These are phyloP conservation scores for Sesamia inferens DNA, from an alignment of 2,888 invertebrate genomes.

Conservation along the genomic window DNA sequence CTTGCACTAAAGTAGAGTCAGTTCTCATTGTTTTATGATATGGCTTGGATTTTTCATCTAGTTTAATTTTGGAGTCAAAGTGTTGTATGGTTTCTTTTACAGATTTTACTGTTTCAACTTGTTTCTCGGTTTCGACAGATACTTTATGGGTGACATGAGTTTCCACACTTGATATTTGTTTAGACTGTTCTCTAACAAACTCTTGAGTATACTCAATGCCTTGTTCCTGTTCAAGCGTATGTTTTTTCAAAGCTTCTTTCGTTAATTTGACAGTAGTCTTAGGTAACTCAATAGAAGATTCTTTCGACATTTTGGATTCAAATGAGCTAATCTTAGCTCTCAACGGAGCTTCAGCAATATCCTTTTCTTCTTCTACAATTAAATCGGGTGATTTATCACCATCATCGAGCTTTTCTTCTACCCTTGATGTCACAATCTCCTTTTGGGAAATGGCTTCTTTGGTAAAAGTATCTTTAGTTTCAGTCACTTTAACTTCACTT, in stretches of 20 bases:
- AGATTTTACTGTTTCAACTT: constrained; percentile 80
- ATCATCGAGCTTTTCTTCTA: constrained; percentile 89
- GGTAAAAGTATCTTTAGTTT: constrained; percentile 78
- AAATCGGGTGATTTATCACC: constrained; percentile 86
- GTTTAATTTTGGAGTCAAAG: constrained; percentile 83
- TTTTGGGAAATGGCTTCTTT: constrained; percentile 86
- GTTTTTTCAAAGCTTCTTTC: constrained; percentile 88
- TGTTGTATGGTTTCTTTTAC: constrained; percentile 87
- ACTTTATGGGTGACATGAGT: constrained; percentile 76
- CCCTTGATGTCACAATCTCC: constrained; percentile 86
- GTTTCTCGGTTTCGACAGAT: constrained; percentile 76
- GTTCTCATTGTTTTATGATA: constrained; percentile 85
- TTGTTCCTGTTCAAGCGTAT: constrained; percentile 87
- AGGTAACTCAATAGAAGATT: constrained; percentile 81
- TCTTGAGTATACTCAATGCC: constrained; percentile 88
- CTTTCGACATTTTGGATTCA: constrained; percentile 86
- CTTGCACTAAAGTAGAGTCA: constrained; percentile 88
- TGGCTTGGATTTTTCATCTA: constrained; percentile 80
- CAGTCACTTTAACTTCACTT: constrained; percentile 77
- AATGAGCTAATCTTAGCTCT: constrained; percentile 86
- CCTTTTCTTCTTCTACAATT: constrained; percentile 82
- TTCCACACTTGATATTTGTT: constrained; percentile 81
- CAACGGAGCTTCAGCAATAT: constrained; percentile 87
- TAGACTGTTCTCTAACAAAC: constrained; percentile 87
- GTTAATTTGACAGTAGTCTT: constrained; percentile 86